Evolutionary conservation across 2,888 invertebrate genomes (phyloP).

Genomic region (Crematogaster levior): DNA sequence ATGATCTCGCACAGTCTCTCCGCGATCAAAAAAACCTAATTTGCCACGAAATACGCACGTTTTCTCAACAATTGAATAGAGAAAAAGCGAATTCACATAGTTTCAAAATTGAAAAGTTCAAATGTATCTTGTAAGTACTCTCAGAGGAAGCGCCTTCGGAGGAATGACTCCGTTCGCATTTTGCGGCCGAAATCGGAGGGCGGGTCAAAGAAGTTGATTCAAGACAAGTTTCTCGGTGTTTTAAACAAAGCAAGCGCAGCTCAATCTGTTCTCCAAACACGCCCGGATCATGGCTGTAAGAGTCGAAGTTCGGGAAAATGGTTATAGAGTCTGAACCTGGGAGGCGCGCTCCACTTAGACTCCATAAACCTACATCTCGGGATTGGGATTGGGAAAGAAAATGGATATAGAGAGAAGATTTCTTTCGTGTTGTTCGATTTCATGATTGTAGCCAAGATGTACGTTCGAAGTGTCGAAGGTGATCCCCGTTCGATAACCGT

Average conservation of each 20-base stretch:
- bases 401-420: constrained; percentile 16
- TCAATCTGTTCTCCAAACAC: constrained; percentile 50
- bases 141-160: not conserved
- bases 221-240: constrained; percentile 22
- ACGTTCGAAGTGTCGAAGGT: constrained; percentile 20
- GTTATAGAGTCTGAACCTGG: constrained; percentile 34
- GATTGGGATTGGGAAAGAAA: constrained; percentile 23
- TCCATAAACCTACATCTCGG: constrained; percentile 37
- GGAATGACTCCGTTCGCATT: not conserved
- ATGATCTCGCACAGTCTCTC: not conserved
- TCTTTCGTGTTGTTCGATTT: constrained; percentile 59
- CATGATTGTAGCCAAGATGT: constrained; percentile 18
- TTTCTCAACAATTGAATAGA: constrained; percentile 2
- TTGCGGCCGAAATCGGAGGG: not conserved
- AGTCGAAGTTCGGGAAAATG: constrained; percentile 41
- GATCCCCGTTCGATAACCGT: constrained; percentile 64
- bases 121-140: not conserved
- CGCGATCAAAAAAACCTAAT: not conserved
- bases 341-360: constrained; percentile 26
- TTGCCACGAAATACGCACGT: not conserved
- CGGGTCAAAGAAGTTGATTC: constrained; percentile 28
- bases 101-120: constrained; percentile 11
- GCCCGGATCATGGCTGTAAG: constrained; percentile 20
- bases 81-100: not conserved
- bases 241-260: constrained; percentile 36